Percentiles rank a stretch among this genome's conserved stretches.
Evolutionary conservation across 2,113 vertebrate genomes (phyloP).

Genomic region (Microcebus murinus): DNA sequence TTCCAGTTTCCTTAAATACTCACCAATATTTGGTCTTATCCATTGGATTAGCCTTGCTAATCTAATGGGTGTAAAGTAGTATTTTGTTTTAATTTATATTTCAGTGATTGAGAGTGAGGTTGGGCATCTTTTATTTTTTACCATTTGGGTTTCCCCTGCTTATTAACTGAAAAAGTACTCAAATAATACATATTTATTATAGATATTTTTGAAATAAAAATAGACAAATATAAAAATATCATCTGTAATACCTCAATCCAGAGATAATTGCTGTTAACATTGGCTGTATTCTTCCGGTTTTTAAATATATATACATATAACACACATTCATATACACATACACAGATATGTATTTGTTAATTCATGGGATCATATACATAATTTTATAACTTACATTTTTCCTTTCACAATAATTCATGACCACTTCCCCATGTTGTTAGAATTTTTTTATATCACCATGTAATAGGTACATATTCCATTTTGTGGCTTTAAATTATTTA

Average conservation of each 20-base stretch:
- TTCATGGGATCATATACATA: neutral
- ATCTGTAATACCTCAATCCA: neutral
- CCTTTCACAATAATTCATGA: conserved; percentile 16
- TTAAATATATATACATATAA: neutral
- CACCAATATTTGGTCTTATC: neutral
- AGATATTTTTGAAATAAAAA: conserved; percentile 20
- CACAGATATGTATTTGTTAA: neutral
- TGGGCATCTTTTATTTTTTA: neutral
- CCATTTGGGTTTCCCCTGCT: neutral
- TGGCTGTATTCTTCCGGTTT: neutral
- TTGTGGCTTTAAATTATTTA: conserved; percentile 42
- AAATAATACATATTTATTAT: neutral
- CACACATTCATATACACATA: neutral
- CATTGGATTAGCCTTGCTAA: conserved; percentile 9
- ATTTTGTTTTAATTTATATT: conserved; percentile 42
- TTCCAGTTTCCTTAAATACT: neutral
- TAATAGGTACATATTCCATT: neutral
- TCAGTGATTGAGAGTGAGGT: neutral
- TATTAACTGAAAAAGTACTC: neutral
- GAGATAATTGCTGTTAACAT: neutral
- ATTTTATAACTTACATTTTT: conserved; percentile 21
- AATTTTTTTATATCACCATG: neutral
- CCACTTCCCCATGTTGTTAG: neutral
- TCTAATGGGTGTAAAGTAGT: neutral
- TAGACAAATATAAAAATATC: conserved; percentile 25